Conservation (phyloP, 2,113 vertebrate genomes). For the Nyctereutes procyonoides region DNA sequence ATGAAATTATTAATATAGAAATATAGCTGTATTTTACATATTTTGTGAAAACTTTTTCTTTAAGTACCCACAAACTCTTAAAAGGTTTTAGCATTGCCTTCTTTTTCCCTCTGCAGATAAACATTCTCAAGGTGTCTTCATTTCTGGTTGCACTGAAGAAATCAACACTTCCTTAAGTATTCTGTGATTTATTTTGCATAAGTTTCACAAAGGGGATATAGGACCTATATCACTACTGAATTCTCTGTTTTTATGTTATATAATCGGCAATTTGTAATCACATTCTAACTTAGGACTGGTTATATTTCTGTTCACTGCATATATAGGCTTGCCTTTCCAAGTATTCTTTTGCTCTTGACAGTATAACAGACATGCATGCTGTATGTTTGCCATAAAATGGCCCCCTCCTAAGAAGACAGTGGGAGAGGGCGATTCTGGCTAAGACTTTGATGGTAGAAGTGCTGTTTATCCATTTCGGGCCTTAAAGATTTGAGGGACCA, state of each 20-base stretch:
- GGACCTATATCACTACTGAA: background rate
- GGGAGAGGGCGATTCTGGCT: background rate
- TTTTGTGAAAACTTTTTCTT: background rate
- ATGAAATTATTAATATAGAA: slow-evolving; percentile 37
- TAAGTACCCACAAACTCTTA: background rate
- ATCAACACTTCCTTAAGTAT: background rate
- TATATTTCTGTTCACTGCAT: background rate
- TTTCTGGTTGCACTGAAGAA: background rate
- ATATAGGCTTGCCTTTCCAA: background rate
- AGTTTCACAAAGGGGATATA: background rate
- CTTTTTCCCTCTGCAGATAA: background rate
- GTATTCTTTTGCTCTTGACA: background rate
- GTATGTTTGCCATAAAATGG: background rate
- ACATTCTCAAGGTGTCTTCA: background rate
- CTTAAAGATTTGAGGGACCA: background rate
- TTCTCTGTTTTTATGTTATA: background rate
- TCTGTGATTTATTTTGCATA: background rate
- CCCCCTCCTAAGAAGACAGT: too few relatives aligned
- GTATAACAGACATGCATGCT: too few relatives aligned
- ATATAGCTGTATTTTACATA: background rate
- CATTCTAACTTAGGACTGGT: background rate
- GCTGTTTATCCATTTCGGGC: background rate
- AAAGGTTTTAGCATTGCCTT: background rate
- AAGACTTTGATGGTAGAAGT: background rate
- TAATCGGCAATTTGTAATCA: background rate